Base-by-base conservation (phyloP, 1,140 invertebrate genomes). In the Saccostrea cuccullata region DNA sequence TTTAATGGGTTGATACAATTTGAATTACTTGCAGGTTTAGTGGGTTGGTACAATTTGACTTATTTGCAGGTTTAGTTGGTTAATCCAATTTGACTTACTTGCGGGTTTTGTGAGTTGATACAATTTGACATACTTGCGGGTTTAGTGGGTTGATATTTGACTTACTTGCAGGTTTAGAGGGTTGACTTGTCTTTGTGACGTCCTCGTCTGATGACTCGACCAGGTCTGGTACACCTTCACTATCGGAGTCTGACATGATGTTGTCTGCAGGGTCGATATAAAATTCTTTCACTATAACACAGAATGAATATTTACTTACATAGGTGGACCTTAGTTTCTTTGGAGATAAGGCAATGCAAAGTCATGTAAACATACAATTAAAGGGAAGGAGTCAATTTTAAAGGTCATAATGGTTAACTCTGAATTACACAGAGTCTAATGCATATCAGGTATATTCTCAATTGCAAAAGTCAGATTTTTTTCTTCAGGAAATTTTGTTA, bases 121-220 rank as follows among this genome's bases (percentile, higher is more conserved):
- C 12, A 15, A 26, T 36, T 13, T 2, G 40, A 55, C 86, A 82
- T 77, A 86, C 86, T 82, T n/a, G 56, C 8, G 1, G 67, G 67
- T 26, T 86, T 86, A 26, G 67, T 64, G 23, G 55, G 30, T 17
- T 15, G 70, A 55, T 6, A 20, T 40, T 30, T 6, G 58, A 36
- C 30, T 36, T 36, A 36, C 30, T 36, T 36, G 30, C 30, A 36
- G 30, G 30, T 36, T 36, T 36, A 36, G 30, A 36, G 30, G 30
- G 30, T 36, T 36, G 30, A 36, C 30, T 36, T 36, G 30, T 36
- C 30, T 36, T 36, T 36, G 30, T 36, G 30, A 36, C 2, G 30
- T 36, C 30, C 67, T 87, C 86, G n/a, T 87, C 86, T 9, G 86
- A 87, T n/a, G 86, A 87, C 40, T 87, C 86, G 60, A 87, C 86